Evolutionary conservation across 2,113 vertebrate genomes (phyloP).

Genomic region (Calyptommatus sinebrachiatus): DNA sequence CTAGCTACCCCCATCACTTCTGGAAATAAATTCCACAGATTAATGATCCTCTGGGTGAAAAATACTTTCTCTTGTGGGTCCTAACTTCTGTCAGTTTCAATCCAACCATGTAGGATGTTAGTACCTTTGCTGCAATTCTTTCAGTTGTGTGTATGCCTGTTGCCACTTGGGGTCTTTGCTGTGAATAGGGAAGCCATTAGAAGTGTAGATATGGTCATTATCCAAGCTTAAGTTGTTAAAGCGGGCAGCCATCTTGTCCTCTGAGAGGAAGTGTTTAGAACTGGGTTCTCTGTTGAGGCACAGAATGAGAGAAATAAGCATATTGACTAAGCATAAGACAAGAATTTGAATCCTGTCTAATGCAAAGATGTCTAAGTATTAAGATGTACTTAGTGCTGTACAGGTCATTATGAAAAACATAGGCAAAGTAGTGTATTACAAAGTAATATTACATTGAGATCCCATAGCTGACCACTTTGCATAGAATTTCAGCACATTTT

Average conservation of each 20-base stretch:
- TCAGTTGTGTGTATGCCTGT: not conserved
- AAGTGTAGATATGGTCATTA: constrained; percentile 36
- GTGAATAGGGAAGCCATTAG: constrained; percentile 24
- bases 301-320: not conserved
- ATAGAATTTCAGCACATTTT: not conserved
- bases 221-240: constrained; percentile 41
- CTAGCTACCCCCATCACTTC: no score
- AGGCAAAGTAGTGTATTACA: not conserved
- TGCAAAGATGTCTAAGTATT: no score
- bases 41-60: no score
- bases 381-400: no score
- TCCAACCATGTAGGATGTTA: not conserved
- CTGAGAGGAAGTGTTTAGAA: constrained; percentile 41
- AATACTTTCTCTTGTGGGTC: no score
- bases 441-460: not conserved
- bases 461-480: not conserved
- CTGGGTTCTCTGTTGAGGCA: constrained; percentile 11
- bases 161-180: not conserved
- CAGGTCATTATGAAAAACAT: no score
- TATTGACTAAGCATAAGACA: no score
- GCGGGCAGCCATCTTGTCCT: constrained; percentile 41
- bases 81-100: no score
- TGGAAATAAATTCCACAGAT: no score
- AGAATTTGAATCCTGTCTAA: no score
- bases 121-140: constrained; percentile 28